These are phyloP conservation scores for Hirudo medicinalis DNA, from an alignment of 1,140 invertebrate genomes.

Conservation along the genomic window DNA sequence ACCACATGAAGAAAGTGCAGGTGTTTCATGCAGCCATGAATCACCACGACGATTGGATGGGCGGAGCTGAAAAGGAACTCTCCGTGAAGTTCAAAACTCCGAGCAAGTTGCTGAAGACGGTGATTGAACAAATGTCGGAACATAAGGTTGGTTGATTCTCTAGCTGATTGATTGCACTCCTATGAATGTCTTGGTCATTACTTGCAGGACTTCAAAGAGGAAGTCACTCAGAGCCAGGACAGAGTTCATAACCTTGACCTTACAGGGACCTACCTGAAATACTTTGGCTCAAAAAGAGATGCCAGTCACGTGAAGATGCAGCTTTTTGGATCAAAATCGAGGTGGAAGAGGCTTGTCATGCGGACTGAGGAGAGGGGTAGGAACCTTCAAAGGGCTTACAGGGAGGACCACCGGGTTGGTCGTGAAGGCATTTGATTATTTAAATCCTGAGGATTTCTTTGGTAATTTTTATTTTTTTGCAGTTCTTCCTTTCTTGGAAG, in stretches of 20 bases:
- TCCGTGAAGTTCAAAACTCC: conserved; percentile 63
- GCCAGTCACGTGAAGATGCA: conserved; percentile 96
- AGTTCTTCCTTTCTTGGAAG: conserved; percentile 76
- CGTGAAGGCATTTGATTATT: not conserved
- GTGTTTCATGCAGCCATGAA: conserved; percentile 84
- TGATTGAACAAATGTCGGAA: conserved; percentile 80
- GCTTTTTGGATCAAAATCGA: conserved; percentile 84
- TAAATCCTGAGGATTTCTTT: too few species aligned
- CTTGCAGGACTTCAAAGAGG: conserved; percentile 65
- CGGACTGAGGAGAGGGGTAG: conserved; percentile 59
- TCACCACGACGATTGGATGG: conserved; percentile 88
- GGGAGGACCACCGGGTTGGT: conserved; percentile 67
- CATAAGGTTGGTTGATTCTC: conserved; percentile 54
- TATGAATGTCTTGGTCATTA: not conserved
- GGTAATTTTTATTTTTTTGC: conserved; percentile 22
- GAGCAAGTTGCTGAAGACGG: conserved; percentile 78
- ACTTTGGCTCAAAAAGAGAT: conserved; percentile 97
- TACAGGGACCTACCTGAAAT: conserved; percentile 92
- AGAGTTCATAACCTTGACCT: conserved; percentile 88
- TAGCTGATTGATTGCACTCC: not conserved
- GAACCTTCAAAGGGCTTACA: conserved; percentile 83
- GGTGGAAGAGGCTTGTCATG: conserved; percentile 79
- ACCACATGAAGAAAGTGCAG: conserved; percentile 86
- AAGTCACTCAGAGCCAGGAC: conserved; percentile 79
- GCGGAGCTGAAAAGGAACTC: conserved; percentile 77